These are phyloP conservation scores for Rhinolophus ferrumequinum DNA, from an alignment of 2,113 vertebrate species.

Conservation along the genomic window DNA sequence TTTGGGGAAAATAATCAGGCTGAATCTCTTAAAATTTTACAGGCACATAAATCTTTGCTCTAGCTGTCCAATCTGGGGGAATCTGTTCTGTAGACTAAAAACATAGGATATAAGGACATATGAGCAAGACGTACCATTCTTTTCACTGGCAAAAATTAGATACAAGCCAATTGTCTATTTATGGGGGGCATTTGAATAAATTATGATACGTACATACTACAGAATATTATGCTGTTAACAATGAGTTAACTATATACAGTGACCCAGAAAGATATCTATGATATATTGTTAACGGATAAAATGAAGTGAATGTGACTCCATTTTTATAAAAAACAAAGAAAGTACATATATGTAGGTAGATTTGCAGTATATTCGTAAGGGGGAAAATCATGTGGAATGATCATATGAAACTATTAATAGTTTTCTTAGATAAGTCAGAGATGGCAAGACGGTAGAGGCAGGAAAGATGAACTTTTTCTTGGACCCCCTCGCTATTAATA, in stretches of 20 bases:
- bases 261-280: background rate
- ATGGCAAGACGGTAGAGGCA: background rate
- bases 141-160: background rate
- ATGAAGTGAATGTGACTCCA: background rate
- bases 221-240: background rate
- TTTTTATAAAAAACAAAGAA: background rate
- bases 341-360: background rate
- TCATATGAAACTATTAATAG: background rate
- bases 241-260: background rate
- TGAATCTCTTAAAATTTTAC: constrained; percentile 13
- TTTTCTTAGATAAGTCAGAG: constrained; percentile 1
- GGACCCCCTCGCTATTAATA: background rate
- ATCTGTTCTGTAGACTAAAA: background rate
- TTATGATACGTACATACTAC: background rate
- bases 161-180: background rate
- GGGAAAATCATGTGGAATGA: background rate
- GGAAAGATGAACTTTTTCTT: background rate
- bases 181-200: background rate
- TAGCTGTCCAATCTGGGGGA: background rate
- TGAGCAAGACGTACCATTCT: background rate
- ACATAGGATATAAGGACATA: background rate
- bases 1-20: background rate
- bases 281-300: background rate
- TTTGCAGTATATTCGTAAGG: background rate
- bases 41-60: background rate